phyloP scores from a whole-genome alignment of 2,797 vertebrate species.

The Pseudomugil tenellus region DNA sequence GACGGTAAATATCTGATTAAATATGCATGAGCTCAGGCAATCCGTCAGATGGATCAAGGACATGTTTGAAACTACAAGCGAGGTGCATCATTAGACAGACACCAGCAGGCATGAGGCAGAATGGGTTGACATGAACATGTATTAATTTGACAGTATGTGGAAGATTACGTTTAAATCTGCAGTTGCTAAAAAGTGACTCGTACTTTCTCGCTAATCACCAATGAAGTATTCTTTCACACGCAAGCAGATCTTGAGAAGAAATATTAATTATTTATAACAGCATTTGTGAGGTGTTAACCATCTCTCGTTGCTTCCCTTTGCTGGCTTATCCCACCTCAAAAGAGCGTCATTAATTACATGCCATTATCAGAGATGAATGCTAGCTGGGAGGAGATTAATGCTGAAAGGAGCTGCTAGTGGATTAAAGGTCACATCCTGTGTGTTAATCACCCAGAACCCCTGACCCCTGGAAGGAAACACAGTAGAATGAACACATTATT shows the following conservation, averaged over 20 bases:
- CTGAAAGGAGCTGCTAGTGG: constrained; percentile 80
- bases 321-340: constrained; percentile 51
- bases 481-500: constrained; percentile 88
- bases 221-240: constrained; percentile 2
- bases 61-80: constrained; percentile 20
- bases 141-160: constrained; percentile 13
- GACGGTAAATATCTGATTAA: constrained; percentile 60
- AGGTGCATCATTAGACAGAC: constrained; percentile 17
- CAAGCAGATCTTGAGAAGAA: constrained; percentile 5
- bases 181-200: not conserved
- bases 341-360: constrained; percentile 85
- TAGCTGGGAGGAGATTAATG: constrained; percentile 83
- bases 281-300: constrained; percentile 58
- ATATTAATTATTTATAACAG: not conserved
- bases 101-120: constrained; percentile 13
- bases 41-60: constrained; percentile 32
- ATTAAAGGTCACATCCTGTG: constrained; percentile 88
- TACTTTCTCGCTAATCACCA: not conserved
- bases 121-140: constrained; percentile 35
- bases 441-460: constrained; percentile 85
- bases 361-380: constrained; percentile 80
- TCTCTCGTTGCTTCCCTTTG: constrained; percentile 36
- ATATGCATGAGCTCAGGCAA: constrained; percentile 49
- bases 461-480: constrained; percentile 85
- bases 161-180: constrained; percentile 25